A percentile compares a stretch with the other conserved stretches of the same genome.
phyloP scores from a whole-genome alignment of 2,888 invertebrate genomes.

The Mimachlamys varia region DNA sequence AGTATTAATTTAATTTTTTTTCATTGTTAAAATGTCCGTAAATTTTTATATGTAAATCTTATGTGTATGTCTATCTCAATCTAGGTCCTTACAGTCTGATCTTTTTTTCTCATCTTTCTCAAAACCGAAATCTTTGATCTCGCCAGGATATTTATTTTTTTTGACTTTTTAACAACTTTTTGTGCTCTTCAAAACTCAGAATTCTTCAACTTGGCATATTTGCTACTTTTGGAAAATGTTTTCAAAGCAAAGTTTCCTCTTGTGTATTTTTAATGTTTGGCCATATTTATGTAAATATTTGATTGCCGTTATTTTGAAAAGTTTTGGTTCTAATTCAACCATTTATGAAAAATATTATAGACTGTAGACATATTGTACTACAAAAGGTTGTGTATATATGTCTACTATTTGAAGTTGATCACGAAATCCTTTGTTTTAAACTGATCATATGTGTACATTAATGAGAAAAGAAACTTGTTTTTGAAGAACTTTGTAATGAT shows the following conservation, averaged over 20 bases:
- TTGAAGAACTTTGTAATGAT: background rate
- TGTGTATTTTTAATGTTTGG: background rate
- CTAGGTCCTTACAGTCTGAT: constrained; percentile 27
- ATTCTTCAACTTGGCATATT: background rate
- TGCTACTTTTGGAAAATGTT: background rate
- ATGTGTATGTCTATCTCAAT: background rate
- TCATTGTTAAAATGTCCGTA: constrained; percentile 40
- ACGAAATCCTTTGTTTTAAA: background rate
- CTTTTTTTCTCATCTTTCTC: constrained; percentile 43
- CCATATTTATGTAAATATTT: background rate
- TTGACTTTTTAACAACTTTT: background rate
- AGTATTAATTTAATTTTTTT: constrained; percentile 38
- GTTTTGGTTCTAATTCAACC: background rate
- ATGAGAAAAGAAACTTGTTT: background rate
- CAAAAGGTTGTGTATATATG: background rate
- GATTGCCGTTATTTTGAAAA: background rate
- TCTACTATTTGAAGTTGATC: background rate
- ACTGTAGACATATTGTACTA: background rate
- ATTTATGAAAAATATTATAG: background rate
- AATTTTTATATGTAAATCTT: constrained; percentile 32
- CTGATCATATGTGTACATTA: background rate
- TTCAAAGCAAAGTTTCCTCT: background rate
- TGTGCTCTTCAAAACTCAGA: background rate
- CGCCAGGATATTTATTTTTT: background rate
- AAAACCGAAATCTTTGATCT: constrained; percentile 38